A percentile compares a stretch with the other conserved stretches of the same genome.
Evolutionary conservation across 2,797 vertebrate species (phyloP).

Genomic region (Discoglossus pictus): DNA sequence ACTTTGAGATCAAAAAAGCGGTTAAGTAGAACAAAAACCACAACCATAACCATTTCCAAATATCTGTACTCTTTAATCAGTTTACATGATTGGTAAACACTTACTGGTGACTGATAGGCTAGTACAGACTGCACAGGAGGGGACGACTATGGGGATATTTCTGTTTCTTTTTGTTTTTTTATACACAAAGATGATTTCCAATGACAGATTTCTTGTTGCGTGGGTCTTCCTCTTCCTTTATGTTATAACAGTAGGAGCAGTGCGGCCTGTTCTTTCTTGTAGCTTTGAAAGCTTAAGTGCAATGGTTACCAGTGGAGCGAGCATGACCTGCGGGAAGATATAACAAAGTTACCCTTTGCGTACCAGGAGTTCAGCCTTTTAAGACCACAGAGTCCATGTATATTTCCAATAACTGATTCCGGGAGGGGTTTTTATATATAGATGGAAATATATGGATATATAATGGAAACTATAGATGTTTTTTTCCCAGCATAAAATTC

Average conservation of each 20-base stretch:
- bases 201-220: background rate
- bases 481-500: no score
- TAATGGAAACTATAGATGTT: no score
- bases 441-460: no score
- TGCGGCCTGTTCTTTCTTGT: slow-evolving; percentile 84
- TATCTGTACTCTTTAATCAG: slow-evolving; percentile 53
- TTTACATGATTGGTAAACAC: slow-evolving; percentile 52
- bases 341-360: no score
- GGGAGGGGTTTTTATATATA: no score
- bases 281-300: slow-evolving; percentile 92
- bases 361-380: no score
- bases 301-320: slow-evolving; percentile 92
- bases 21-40: background rate
- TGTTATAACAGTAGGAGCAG: slow-evolving; percentile 92
- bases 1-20: no score
- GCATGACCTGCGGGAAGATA: slow-evolving; percentile 80
- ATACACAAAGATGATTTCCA: background rate
- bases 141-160: slow-evolving; percentile 6
- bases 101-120: slow-evolving; percentile 4
- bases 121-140: slow-evolving; percentile 4
- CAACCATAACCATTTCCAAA: slow-evolving; percentile 12
- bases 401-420: no score
- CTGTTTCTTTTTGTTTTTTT: slow-evolving; percentile 23
- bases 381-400: no score
- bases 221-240: slow-evolving; percentile 60